A percentile compares a stretch with the other conserved stretches of the same genome.
Conservation (phyloP, 2,113 vertebrate species). For the Daphoenositta chrysoptera region DNA sequence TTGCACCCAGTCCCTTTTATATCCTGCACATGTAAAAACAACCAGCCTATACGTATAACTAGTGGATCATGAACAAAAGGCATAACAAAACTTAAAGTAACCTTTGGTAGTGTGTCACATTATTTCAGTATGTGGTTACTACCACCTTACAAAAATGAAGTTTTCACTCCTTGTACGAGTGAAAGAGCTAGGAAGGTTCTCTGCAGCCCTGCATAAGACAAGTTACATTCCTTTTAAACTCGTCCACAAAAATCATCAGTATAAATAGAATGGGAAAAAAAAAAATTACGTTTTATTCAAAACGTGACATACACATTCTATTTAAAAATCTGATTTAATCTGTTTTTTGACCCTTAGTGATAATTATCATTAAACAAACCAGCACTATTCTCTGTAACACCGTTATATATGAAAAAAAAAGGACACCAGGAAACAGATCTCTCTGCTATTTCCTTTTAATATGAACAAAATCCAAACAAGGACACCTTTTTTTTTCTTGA, state of each 20-base stretch:
- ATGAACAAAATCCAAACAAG: constrained; percentile 35
- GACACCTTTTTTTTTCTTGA: constrained; percentile 52
- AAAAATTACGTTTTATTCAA: not conserved
- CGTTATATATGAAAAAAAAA: not conserved
- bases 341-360: not conserved
- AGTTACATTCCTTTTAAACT: not conserved
- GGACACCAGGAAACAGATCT: constrained; percentile 32
- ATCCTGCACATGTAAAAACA: not conserved
- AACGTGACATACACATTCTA: rapidly evolving
- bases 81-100: not conserved
- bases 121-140: not conserved
- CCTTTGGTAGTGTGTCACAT: not conserved
- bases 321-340: not conserved
- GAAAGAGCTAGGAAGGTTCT: not conserved
- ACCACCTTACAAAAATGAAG: not conserved
- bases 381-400: not conserved
- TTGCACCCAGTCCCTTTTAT: not conserved
- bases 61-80: not conserved
- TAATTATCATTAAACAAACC: not conserved
- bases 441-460: constrained; percentile 34
- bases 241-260: not conserved
- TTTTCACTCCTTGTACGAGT: not conserved
- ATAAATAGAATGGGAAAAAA: not conserved
- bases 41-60: rapidly evolving
- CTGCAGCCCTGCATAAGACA: not conserved